These are phyloP conservation scores for Acanthosoma haemorrhoidale DNA, from an alignment of 2,888 invertebrate genomes.

Conservation along the genomic window DNA sequence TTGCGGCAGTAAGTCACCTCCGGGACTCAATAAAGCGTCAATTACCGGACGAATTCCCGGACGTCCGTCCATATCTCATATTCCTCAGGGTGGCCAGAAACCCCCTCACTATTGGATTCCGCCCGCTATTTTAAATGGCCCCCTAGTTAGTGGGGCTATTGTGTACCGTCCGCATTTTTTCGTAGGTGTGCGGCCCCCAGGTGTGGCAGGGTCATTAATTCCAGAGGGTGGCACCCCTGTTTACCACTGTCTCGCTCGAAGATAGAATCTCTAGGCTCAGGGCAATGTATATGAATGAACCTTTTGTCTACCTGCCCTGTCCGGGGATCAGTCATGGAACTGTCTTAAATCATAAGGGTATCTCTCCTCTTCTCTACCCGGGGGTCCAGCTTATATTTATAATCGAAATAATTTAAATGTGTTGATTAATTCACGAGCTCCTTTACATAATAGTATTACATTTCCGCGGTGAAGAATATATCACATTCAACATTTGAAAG, in stretches of 20 bases:
- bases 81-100: not conserved
- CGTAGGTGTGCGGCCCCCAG: constrained; percentile 14
- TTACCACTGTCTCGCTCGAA: not conserved
- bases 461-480: no score
- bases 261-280: not conserved
- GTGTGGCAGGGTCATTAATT: constrained; percentile 18
- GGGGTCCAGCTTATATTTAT: no score
- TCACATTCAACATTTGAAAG: no score
- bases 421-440: no score
- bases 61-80: constrained; percentile 18
- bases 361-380: no score
- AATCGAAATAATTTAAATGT: no score
- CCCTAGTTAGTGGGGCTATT: not conserved
- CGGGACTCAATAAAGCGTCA: not conserved
- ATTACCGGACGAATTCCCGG: not conserved
- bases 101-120: not conserved
- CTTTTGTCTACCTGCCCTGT: constrained; percentile 3
- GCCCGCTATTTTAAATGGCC: no score
- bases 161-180: not conserved
- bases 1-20: constrained; percentile 22
- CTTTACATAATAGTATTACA: no score
- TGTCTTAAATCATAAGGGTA: not conserved
- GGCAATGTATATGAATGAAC: constrained; percentile 10
- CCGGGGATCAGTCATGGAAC: not conserved
- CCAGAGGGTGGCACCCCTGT: constrained; percentile 8